phyloP scores from a whole-genome alignment of 2,888 invertebrate genomes.

The Callyntrura guangdongensis region DNA sequence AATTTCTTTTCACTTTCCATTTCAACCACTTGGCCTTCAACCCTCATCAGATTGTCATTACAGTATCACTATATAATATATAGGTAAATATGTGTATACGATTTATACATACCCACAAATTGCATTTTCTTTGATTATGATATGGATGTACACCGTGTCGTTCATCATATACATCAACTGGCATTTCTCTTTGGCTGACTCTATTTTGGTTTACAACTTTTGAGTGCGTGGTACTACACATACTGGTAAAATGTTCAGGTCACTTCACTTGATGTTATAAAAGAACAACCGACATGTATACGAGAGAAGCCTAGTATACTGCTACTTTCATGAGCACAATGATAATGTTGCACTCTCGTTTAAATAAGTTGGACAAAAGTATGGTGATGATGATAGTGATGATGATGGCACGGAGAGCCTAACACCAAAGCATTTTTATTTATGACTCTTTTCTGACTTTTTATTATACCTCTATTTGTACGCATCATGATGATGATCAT shows the following conservation, averaged over 20 bases:
- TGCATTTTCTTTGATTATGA: conserved; percentile 9
- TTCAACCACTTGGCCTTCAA: conserved; percentile 58
- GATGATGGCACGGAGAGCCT: conserved; percentile 35
- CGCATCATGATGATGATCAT: conserved; percentile 65
- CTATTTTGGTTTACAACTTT: conserved; percentile 65
- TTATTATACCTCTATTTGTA: conserved; percentile 79
- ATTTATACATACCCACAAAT: background rate
- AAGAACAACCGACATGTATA: background rate
- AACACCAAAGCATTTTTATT: conserved; percentile 75
- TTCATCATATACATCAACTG: background rate
- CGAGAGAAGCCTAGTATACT: background rate
- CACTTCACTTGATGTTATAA: conserved; percentile 39
- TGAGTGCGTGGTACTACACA: conserved; percentile 20
- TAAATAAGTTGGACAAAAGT: conserved; percentile 54
- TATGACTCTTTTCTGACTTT: conserved; percentile 74
- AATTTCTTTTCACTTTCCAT: background rate
- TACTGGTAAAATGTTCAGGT: conserved; percentile 20
- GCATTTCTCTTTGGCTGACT: background rate
- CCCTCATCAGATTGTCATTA: conserved; percentile 25
- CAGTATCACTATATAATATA: background rate
- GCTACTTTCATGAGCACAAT: conserved; percentile 18
- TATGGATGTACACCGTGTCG: conserved; percentile 18
- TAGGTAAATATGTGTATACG: background rate
- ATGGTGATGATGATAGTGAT: conserved; percentile 48
- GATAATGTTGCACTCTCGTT: conserved; percentile 49